Evolutionary conservation across 2,888 invertebrate genomes (phyloP).

Genomic region (Halocaridina rubra): DNA sequence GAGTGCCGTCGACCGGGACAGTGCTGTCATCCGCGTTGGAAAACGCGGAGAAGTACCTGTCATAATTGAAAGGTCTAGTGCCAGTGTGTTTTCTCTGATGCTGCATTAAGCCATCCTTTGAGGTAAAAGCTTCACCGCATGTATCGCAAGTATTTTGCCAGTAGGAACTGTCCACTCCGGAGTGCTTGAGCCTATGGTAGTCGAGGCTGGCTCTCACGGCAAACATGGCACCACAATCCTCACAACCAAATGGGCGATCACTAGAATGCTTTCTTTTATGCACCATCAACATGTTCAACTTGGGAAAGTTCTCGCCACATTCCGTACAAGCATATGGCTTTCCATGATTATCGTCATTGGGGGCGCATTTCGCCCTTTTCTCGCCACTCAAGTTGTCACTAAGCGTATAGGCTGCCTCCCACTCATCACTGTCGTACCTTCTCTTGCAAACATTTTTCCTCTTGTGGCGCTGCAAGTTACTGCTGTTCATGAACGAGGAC

Average conservation of each 20-base stretch:
- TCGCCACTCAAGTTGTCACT: conserved; percentile 45
- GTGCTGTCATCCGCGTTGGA: background rate
- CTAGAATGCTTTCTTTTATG: conserved; percentile 47
- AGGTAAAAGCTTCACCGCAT: conserved; percentile 46
- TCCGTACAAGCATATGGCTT: conserved; percentile 37
- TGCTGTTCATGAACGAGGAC: conserved; percentile 53
- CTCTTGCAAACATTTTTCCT: conserved; percentile 49
- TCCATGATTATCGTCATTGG: background rate
- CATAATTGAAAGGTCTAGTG: conserved; percentile 38
- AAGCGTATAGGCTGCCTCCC: conserved; percentile 46
- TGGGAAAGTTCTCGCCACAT: conserved; percentile 46
- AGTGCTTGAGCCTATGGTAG: conserved; percentile 42
- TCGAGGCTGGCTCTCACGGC: conserved; percentile 47
- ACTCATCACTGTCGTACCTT: conserved; percentile 44
- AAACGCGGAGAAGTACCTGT: conserved; percentile 39
- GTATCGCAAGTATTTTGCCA: conserved; percentile 46
- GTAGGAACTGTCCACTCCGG: conserved; percentile 29
- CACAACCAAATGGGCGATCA: conserved; percentile 32
- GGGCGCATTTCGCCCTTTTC: conserved; percentile 15
- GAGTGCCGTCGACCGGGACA: background rate
- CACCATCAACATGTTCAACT: conserved; percentile 45
- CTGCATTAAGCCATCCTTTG: conserved; percentile 44
- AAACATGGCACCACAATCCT: conserved; percentile 40
- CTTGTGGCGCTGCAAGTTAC: conserved; percentile 50
- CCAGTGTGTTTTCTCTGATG: conserved; percentile 47